Evolutionary conservation across 2,113 vertebrate genomes (phyloP).

Genomic region (Aplodontia rufa): DNA sequence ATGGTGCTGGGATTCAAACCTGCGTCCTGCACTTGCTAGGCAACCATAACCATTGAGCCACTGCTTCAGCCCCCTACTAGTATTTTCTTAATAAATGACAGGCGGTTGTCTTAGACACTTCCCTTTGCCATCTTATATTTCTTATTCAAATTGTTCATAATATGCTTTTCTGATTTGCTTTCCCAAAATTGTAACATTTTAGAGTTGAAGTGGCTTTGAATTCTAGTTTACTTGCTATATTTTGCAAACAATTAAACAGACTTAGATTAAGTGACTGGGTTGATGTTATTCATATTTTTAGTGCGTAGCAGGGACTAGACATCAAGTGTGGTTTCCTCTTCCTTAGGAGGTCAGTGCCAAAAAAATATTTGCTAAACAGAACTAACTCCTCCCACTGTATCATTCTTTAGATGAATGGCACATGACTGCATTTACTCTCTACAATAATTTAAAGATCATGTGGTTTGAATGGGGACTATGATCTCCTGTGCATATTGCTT

Average conservation of each 20-base stretch:
- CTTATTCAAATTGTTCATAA: background rate
- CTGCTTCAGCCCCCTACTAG: no score
- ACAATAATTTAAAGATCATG: background rate
- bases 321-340: background rate
- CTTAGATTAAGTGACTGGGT: background rate
- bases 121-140: background rate
- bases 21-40: no score
- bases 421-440: background rate
- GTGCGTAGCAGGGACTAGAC: background rate
- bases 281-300: background rate
- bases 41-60: no score
- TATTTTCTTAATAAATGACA: background rate
- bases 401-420: background rate
- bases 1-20: no score
- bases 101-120: slow-evolving; percentile 5
- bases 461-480: background rate
- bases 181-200: background rate
- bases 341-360: background rate
- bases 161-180: background rate
- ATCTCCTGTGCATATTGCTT: background rate
- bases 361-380: background rate
- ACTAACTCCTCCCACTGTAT: background rate
- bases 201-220: background rate
- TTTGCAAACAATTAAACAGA: slow-evolving; percentile 12
- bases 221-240: background rate